Evolutionary conservation across 2,113 vertebrate genomes (phyloP), one percentile per base, ranked within the genome.

Genomic region (Cisticola juncidis): DNA sequence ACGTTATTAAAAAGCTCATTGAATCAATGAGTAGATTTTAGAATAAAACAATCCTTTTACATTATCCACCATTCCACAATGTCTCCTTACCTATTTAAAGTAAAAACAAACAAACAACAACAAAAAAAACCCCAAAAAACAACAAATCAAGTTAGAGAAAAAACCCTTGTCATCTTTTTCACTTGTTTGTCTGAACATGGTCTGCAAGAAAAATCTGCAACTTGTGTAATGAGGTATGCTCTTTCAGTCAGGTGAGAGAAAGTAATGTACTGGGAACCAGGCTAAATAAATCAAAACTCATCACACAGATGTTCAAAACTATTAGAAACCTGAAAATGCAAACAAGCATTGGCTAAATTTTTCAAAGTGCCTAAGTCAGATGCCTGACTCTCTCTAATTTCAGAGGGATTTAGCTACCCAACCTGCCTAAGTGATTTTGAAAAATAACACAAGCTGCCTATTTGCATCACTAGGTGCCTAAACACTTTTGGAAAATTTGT

Each of bases 371-470:
- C 14, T 44, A 29, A 90, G 66, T 91, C 54, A 66, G 44, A n/a
- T 83, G 74, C 60, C 51, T 62, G 28, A 33, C 14, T 89, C n/a
- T 48, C 4, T 20, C 12, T 88, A 62, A 88, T 88, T 95, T 92
- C 82, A 64, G 44, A 71, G 76, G 71, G 85, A 90, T 86, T 94
- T 96, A 86, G 56, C 71, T 96, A 68, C 88, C 79, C 86, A 81
- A 78, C 35, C 28, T 84, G 64, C 58, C 80, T 90, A 94, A 95
- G 56, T 96, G 86, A 66, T 83, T 92, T 90, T 93, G 88, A 95
- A 93, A 96, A 94, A 93, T 90, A 90, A 60, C 40, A 31, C 56
- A 88, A 29, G 48, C 68, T 93, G 71, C 71, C 76, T 96, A 31
- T 68, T 60, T 50, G 72, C 88, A 93, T 88, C 85, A 94, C 90